Percentiles rank a stretch among this genome's conserved stretches.
Evolutionary conservation across 2,113 vertebrate genomes (phyloP).

Genomic region (Coracopsis vasa): DNA sequence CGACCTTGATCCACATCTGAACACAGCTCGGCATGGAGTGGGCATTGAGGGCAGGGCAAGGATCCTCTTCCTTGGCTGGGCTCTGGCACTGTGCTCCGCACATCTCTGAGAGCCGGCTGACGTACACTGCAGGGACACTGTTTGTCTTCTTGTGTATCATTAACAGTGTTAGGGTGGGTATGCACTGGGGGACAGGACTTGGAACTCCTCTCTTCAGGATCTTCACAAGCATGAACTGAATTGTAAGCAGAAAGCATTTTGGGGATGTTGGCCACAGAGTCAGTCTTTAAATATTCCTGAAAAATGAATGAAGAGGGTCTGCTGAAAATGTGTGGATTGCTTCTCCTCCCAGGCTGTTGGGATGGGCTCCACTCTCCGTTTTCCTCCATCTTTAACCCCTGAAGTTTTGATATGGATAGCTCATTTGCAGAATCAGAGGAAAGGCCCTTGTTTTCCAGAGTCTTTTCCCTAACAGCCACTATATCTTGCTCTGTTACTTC

Average conservation of each 20-base stretch:
- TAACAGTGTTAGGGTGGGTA: neutral
- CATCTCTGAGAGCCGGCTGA: neutral
- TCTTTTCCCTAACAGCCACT: conserved; percentile 53
- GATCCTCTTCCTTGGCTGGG: neutral
- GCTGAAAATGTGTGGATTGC: conserved; percentile 29
- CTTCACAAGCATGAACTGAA: conserved; percentile 8
- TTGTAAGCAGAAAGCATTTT: conserved; percentile 50
- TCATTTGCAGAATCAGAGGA: conserved; percentile 27
- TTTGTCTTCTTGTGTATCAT: conserved; percentile 23
- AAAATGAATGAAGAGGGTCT: conserved; percentile 66
- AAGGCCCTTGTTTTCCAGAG: conserved; percentile 60
- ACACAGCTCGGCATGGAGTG: accelerated
- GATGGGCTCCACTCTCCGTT: neutral
- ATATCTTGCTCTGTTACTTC: conserved; percentile 3
- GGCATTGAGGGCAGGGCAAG: neutral
- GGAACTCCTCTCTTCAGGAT: conserved; percentile 37
- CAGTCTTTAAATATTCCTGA: conserved; percentile 62
- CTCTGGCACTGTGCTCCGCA: neutral
- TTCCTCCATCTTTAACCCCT: neutral
- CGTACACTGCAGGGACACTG: neutral
- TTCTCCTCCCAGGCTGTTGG: conserved; percentile 49
- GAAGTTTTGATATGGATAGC: neutral
- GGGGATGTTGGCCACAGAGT: neutral
- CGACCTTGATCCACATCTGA: neutral
- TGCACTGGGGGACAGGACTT: conserved; percentile 25